These are phyloP conservation scores for Hydropsyche betteni DNA, from an alignment of 2,888 invertebrate genomes.

Conservation along the genomic window DNA sequence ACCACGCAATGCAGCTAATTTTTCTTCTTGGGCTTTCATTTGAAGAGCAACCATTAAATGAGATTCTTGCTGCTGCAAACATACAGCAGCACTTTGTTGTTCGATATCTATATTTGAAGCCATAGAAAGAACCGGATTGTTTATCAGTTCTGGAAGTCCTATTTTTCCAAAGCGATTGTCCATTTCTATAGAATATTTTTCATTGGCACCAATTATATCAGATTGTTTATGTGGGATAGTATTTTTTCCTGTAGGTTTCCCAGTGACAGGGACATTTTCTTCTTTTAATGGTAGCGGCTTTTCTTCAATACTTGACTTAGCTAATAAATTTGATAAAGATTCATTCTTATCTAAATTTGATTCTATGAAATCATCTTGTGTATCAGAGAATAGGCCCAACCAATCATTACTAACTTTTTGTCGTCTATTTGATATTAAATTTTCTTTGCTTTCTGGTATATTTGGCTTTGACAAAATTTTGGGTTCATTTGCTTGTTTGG, in stretches of 20 bases:
- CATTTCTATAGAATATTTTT: not conserved
- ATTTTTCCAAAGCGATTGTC: not conserved
- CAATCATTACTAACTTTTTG: constrained; percentile 60
- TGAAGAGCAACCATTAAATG: constrained; percentile 70
- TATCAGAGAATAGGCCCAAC: constrained; percentile 61
- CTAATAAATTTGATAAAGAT: constrained; percentile 41
- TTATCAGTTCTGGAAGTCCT: constrained; percentile 3
- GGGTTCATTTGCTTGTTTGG: constrained; percentile 33
- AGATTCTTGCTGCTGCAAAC: constrained; percentile 71
- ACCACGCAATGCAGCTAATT: constrained; percentile 66
- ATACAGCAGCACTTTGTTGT: constrained; percentile 66
- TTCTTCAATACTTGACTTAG: constrained; percentile 35
- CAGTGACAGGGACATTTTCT: not conserved
- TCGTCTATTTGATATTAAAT: constrained; percentile 53
- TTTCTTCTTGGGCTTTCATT: constrained; percentile 71
- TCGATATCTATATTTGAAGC: constrained; percentile 58
- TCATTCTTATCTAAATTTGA: constrained; percentile 53
- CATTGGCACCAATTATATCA: not conserved
- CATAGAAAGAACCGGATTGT: not conserved
- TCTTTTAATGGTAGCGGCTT: not conserved
- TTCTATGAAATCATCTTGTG: constrained; percentile 56
- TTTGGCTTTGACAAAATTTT: constrained; percentile 28
- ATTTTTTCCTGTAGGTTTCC: not conserved
- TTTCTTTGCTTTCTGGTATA: constrained; percentile 41
- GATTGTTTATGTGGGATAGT: too few species aligned